Percentiles rank a stretch among this genome's conserved stretches.
Evolutionary conservation across 2,797 vertebrate genomes (phyloP).

Genomic region (Ispidina lecontei): DNA sequence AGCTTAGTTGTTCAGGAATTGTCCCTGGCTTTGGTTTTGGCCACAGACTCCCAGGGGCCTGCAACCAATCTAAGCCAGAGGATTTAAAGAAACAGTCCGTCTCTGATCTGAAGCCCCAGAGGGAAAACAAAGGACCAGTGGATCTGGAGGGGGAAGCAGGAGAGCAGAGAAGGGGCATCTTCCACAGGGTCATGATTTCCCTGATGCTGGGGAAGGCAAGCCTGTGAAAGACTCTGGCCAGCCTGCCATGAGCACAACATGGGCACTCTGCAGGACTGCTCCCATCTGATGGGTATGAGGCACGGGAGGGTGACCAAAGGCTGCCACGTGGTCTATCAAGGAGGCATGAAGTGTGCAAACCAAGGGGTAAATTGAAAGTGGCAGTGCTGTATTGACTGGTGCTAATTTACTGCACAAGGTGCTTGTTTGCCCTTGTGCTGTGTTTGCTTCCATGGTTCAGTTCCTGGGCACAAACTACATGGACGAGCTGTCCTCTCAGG

Average conservation of each 20-base stretch:
- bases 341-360: rapidly evolving
- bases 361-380: neutral
- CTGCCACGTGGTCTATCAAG: rapidly evolving
- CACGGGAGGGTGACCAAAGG: rapidly evolving
- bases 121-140: neutral
- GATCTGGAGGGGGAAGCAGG: neutral
- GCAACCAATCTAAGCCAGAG: conserved; percentile 55
- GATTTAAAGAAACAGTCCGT: conserved; percentile 12
- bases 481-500: neutral
- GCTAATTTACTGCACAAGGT: neutral
- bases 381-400: neutral
- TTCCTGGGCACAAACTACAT: rapidly evolving
- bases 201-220: neutral
- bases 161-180: rapidly evolving
- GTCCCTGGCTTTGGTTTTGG: conserved; percentile 75
- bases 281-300: neutral
- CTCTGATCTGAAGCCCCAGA: neutral
- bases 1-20: conserved; percentile 72
- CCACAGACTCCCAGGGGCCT: conserved; percentile 48
- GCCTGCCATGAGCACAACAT: rapidly evolving
- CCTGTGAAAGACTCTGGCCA: neutral
- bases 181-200: neutral
- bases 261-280: neutral
- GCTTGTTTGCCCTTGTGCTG: rapidly evolving
- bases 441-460: rapidly evolving